Evolutionary conservation across 2,888 invertebrate genomes (phyloP).

Genomic region (Gastrophysa polygoni): DNA sequence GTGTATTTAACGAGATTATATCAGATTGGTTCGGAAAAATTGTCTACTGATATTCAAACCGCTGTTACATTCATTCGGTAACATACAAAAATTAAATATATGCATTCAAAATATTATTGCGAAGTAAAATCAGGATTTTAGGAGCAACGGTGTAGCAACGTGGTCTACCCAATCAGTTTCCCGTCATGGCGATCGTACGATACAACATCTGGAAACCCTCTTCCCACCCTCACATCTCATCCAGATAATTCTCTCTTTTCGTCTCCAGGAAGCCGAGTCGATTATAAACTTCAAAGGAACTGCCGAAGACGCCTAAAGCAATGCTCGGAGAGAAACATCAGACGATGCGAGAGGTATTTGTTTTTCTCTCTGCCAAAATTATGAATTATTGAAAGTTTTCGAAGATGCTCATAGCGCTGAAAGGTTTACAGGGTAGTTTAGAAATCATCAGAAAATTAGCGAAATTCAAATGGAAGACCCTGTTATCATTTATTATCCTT

Average conservation of each 20-base stretch:
- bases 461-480: neutral
- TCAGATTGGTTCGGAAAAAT: too few species aligned
- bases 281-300: slow-evolving; percentile 30
- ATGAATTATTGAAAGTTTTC: slow-evolving; percentile 13
- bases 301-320: slow-evolving; percentile 24
- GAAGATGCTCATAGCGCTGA: neutral
- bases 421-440: neutral
- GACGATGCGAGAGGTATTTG: slow-evolving; percentile 17
- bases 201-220: slow-evolving; percentile 28
- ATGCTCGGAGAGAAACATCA: slow-evolving; percentile 23
- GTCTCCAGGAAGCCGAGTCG: slow-evolving; percentile 26
- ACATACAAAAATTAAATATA: too few species aligned
- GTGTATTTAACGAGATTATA: too few species aligned
- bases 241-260: slow-evolving; percentile 33
- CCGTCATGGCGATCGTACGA: slow-evolving; percentile 24
- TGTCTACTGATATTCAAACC: too few species aligned
- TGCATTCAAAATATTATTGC: too few species aligned
- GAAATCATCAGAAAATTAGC: neutral
- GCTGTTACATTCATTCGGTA: too few species aligned
- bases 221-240: slow-evolving; percentile 26
- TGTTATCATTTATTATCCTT: too few species aligned
- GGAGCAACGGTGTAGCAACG: too few species aligned
- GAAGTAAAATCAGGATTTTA: too few species aligned
- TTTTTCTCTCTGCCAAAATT: slow-evolving; percentile 7
- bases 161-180: too few species aligned